Evolutionary conservation across 2,797 vertebrate species (phyloP).

Genomic region (Sebastes hubbsi): DNA sequence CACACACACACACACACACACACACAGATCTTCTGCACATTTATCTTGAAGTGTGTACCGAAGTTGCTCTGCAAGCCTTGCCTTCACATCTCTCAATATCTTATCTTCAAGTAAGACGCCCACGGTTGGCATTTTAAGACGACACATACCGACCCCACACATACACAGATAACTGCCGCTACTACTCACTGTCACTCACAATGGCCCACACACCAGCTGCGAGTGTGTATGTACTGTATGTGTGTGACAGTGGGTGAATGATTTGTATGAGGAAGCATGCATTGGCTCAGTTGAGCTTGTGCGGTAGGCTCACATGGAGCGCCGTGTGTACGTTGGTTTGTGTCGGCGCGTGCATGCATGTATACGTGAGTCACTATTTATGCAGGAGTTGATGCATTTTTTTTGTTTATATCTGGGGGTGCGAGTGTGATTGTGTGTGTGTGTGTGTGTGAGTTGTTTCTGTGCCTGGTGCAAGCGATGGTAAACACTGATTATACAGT

Average conservation of each 20-base stretch:
- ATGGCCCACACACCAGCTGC: slow-evolving; percentile 62
- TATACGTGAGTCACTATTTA: neutral
- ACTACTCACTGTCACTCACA: slow-evolving; percentile 66
- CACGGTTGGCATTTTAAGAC: slow-evolving; percentile 69
- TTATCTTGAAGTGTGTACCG: slow-evolving; percentile 49
- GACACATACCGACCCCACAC: slow-evolving; percentile 45
- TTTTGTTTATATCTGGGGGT: slow-evolving; percentile 24
- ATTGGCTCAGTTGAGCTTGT: neutral
- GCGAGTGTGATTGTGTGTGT: neutral
- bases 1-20: neutral
- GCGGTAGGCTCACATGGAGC: slow-evolving; percentile 19
- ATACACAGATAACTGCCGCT: slow-evolving; percentile 51
- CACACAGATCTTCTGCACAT: slow-evolving; percentile 34
- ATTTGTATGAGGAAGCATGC: slow-evolving; percentile 6
- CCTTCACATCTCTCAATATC: slow-evolving; percentile 66
- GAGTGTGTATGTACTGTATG: slow-evolving; percentile 35
- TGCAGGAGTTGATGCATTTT: slow-evolving; percentile 17
- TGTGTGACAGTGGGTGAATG: slow-evolving; percentile 38
- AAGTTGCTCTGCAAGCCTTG: slow-evolving; percentile 54
- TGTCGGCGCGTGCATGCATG: neutral
- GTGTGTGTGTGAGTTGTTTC: neutral
- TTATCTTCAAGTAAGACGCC: slow-evolving; percentile 65
- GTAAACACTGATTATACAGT: slow-evolving; percentile 71
- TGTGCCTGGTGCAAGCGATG: slow-evolving; percentile 40
- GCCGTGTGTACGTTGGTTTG: neutral